These are phyloP conservation scores for Lanius ludovicianus DNA, from an alignment of 2,113 vertebrate genomes.

Conservation along the genomic window DNA sequence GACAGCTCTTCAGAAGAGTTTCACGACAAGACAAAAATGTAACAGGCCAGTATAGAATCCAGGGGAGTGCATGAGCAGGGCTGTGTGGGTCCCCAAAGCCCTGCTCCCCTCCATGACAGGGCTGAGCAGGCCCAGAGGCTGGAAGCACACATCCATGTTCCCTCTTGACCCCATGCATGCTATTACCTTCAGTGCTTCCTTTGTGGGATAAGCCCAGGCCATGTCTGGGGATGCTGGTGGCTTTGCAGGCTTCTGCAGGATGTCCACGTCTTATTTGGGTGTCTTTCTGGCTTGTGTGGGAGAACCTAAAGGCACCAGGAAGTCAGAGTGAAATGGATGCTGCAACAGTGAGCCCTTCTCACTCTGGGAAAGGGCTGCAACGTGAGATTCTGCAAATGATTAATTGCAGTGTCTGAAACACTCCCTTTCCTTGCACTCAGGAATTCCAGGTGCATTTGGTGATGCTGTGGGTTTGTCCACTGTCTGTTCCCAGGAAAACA, in stretches of 20 bases:
- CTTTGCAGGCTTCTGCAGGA: not conserved
- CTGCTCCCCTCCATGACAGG: not conserved
- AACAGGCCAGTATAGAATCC: too few relatives aligned
- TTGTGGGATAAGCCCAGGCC: not conserved
- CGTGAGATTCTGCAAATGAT: not conserved
- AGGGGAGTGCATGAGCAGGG: not conserved
- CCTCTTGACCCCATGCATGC: too few relatives aligned
- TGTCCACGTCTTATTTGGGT: not conserved
- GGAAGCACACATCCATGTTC: rapidly evolving
- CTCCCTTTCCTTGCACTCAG: not conserved
- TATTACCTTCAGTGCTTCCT: not conserved
- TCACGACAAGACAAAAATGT: not conserved
- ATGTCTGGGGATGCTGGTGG: not conserved
- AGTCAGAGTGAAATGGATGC: not conserved
- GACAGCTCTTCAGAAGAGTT: not conserved
- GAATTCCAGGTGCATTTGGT: slow-evolving; percentile 11
- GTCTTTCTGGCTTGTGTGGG: not conserved
- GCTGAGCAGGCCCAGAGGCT: not conserved
- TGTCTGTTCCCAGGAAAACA: not conserved
- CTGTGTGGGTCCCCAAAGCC: not conserved
- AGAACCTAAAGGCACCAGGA: not conserved
- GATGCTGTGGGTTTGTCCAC: not conserved
- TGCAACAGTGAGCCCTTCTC: not conserved
- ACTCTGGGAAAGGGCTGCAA: not conserved
- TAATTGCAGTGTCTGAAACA: not conserved